Percentiles rank a stretch among this genome's conserved stretches.
phyloP scores from a whole-genome alignment of 2,113 vertebrate genomes.

The Epinephelus lanceolatus region DNA sequence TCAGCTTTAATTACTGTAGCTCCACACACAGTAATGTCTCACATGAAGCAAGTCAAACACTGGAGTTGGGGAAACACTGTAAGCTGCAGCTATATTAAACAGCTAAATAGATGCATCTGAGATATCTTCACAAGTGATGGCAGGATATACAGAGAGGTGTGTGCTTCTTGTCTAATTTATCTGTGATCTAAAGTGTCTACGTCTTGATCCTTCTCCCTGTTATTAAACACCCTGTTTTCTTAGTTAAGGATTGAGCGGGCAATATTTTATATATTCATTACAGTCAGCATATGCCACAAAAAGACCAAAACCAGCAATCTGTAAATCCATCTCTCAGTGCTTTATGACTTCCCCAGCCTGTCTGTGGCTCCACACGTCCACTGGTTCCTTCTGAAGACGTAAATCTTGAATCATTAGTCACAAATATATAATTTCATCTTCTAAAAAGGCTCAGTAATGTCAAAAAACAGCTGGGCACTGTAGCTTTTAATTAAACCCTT shows the following conservation, averaged over 20 bases:
- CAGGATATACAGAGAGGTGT: neutral
- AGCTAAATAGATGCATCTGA: neutral
- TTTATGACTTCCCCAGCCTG: neutral
- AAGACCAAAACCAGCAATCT: neutral
- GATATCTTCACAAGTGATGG: neutral
- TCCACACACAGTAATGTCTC: slow-evolving; percentile 29
- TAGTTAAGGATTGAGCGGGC: neutral
- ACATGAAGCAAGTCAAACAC: slow-evolving; percentile 6
- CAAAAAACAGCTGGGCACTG: neutral
- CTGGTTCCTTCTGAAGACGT: neutral
- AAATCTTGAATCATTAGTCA: neutral
- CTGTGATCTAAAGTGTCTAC: neutral
- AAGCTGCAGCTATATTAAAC: slow-evolving; percentile 27
- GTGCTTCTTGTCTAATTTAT: neutral
- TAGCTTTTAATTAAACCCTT: neutral
- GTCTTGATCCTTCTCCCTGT: neutral
- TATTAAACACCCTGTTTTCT: neutral
- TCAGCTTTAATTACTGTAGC: slow-evolving; percentile 56
- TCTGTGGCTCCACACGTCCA: neutral
- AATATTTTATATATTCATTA: neutral
- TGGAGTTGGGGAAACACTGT: slow-evolving; percentile 10
- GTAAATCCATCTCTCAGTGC: neutral
- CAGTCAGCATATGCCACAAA: neutral
- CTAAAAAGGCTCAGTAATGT: neutral
- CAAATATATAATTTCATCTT: neutral